These are phyloP conservation scores for Stenotaenia linearis DNA, from an alignment of 2,888 invertebrate species.

Conservation along the genomic window DNA sequence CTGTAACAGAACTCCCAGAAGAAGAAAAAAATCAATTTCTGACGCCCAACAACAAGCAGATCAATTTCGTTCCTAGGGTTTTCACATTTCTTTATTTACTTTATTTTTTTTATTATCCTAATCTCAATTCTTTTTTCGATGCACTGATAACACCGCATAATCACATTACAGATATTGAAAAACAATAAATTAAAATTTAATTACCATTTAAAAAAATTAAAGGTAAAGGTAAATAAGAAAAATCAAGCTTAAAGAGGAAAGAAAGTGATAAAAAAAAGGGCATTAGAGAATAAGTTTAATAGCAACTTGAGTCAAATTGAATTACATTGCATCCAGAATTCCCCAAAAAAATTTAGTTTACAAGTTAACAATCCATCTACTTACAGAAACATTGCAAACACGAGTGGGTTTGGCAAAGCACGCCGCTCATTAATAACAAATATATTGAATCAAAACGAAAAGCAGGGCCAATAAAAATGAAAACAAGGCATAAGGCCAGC, in stretches of 20 bases:
- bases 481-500: neutral
- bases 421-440: conserved; percentile 10
- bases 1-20: neutral
- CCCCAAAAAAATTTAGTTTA: neutral
- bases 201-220: neutral
- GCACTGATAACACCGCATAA: neutral
- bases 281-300: neutral
- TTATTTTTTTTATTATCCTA: neutral
- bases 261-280: neutral
- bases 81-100: neutral
- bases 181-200: neutral
- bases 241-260: neutral
- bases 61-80: neutral
- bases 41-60: neutral
- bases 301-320: neutral
- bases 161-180: neutral
- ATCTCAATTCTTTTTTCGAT: neutral
- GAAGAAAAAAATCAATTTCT: neutral
- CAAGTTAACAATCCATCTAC: neutral
- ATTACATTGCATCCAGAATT: neutral
- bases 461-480: conserved; percentile 8
- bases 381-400: neutral
- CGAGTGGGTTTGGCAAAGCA: neutral
- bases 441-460: neutral
- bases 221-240: neutral